Evolutionary conservation across 2,888 invertebrate genomes (phyloP).

Genomic region (Coenonympha arcania): DNA sequence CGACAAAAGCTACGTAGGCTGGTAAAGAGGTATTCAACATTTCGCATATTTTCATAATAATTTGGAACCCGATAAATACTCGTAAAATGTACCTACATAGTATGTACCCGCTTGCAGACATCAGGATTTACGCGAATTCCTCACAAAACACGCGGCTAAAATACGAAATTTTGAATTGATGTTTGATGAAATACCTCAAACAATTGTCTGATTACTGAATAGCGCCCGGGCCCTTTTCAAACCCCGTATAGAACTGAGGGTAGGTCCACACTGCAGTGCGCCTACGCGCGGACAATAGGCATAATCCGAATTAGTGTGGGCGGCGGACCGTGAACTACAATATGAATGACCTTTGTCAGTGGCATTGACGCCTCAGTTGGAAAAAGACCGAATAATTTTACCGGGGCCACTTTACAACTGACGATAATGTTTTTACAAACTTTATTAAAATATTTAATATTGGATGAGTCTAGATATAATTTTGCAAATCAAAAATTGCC

Average conservation of each 20-base stretch:
- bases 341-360: constrained; percentile 71
- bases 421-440: too few species aligned
- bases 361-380: constrained; percentile 48
- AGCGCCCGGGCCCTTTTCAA: constrained; percentile 20
- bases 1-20: too few species aligned
- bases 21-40: background rate
- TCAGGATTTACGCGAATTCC: background rate
- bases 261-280: constrained; percentile 8
- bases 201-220: constrained; percentile 25
- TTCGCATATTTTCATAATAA: background rate
- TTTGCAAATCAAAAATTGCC: too few species aligned
- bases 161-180: constrained; percentile 15
- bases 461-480: too few species aligned
- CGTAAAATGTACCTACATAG: background rate
- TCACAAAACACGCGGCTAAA: background rate
- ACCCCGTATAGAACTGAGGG: constrained; percentile 20
- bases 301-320: constrained; percentile 61
- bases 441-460: too few species aligned
- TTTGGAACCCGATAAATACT: background rate
- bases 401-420: constrained; percentile 35
- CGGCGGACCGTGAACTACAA: constrained; percentile 58
- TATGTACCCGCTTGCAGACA: background rate
- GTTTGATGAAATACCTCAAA: constrained; percentile 27
- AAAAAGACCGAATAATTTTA: constrained; percentile 52
- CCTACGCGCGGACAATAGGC: constrained; percentile 36